Percentiles rank a stretch among this genome's conserved stretches.
Conservation (phyloP, 2,888 invertebrate genomes). For the Drosophila flavopinicola region DNA sequence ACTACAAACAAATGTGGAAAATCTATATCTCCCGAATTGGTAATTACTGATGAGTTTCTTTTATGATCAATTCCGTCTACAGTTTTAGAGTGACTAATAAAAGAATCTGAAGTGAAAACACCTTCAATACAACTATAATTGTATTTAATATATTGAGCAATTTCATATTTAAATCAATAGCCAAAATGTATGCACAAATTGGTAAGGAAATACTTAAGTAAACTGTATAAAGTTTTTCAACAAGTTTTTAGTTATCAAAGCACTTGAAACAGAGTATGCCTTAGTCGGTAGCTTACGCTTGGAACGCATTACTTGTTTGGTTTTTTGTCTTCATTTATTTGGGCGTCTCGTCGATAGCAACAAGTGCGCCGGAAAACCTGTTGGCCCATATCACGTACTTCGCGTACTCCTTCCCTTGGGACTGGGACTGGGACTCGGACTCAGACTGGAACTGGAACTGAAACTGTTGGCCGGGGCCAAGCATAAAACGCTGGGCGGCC, state of each 20-base stretch:
- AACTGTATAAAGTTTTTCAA: neutral
- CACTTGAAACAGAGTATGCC: neutral
- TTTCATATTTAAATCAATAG: too few relatives aligned
- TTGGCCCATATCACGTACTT: constrained; percentile 80
- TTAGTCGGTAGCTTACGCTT: neutral
- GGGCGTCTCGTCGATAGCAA: constrained; percentile 61
- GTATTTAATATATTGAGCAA: too few relatives aligned
- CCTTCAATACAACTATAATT: too few relatives aligned
- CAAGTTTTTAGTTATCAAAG: neutral
- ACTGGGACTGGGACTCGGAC: constrained; percentile 20
- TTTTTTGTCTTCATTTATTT: constrained; percentile 28
- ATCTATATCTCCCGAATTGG: too few relatives aligned
- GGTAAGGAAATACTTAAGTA: too few relatives aligned
- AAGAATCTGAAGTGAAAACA: too few relatives aligned
- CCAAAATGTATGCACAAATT: too few relatives aligned
- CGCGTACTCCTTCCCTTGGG: constrained; percentile 49
- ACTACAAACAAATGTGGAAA: too few relatives aligned
- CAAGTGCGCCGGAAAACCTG: constrained; percentile 78
- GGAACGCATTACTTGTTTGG: neutral
- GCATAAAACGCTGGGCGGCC: constrained; percentile 70
- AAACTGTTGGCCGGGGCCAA: constrained; percentile 19
- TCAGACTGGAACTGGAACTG: neutral
- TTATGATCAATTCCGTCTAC: too few relatives aligned
- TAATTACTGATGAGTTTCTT: too few relatives aligned
- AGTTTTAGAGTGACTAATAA: too few relatives aligned